Conservation (phyloP, 2,888 invertebrate species). For the Caenorhabditis sp. region DNA sequence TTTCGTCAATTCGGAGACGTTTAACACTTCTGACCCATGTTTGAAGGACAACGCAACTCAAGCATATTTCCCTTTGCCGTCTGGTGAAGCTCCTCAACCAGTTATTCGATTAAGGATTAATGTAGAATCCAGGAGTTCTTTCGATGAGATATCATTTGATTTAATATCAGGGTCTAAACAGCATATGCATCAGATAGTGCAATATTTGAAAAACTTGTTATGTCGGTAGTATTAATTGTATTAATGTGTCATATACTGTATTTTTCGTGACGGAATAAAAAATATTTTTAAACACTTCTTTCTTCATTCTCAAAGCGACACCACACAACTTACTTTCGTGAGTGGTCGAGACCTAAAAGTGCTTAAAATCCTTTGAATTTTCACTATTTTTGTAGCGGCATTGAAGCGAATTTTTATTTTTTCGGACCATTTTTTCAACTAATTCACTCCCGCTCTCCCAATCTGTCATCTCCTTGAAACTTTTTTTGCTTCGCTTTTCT, state of each 20-base stretch:
- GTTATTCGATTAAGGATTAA: conserved; percentile 34
- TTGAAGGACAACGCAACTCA: conserved; percentile 20
- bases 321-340: no score
- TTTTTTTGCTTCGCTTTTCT: no score
- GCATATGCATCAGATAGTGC: conserved; percentile 55
- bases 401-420: no score
- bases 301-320: no score
- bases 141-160: conserved; percentile 38
- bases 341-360: no score
- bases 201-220: conserved; percentile 54
- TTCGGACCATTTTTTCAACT: no score
- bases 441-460: no score
- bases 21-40: not conserved
- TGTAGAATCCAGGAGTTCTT: not conserved
- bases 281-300: not conserved
- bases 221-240: conserved; percentile 6
- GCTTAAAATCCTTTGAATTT: no score
- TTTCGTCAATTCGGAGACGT: conserved; percentile 25
- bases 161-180: conserved; percentile 56
- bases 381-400: no score
- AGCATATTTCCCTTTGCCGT: conserved; percentile 47
- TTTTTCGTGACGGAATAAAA: not conserved
- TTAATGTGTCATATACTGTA: conserved; percentile 9
- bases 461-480: no score
- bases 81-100: not conserved